Percentiles rank a stretch among this genome's conserved stretches.
These are phyloP conservation scores for Falcunculus frontatus DNA, from an alignment of 2,113 vertebrate genomes.

Conservation along the genomic window DNA sequence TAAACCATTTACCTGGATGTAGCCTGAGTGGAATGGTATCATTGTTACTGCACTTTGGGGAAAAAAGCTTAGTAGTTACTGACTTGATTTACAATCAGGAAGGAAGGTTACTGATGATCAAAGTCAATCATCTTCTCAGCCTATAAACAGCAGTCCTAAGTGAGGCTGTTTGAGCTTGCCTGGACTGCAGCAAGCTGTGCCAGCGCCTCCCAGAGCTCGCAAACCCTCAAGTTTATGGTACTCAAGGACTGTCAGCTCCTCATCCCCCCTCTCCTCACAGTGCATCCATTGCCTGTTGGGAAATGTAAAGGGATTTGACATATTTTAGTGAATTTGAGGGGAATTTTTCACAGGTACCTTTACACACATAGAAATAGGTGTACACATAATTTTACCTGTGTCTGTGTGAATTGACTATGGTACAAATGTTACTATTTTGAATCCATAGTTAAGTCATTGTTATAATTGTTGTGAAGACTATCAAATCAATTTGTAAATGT, in stretches of 20 bases:
- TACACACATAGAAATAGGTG: not conserved
- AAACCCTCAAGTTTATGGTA: not conserved
- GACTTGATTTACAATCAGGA: not conserved
- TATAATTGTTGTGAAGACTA: not conserved
- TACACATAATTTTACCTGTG: not conserved
- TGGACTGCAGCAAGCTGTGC: rapidly evolving
- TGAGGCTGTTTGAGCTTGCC: not conserved
- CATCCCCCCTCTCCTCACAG: not conserved
- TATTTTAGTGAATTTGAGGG: not conserved
- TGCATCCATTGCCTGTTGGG: not conserved
- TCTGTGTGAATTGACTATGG: not conserved
- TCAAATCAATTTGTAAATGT: not conserved
- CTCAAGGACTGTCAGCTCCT: not conserved
- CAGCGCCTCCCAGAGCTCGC: rapidly evolving
- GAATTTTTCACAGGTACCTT: not conserved
- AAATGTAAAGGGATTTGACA: not conserved
- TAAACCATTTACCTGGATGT: not conserved
- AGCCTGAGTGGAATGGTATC: not conserved
- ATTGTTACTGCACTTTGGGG: not conserved
- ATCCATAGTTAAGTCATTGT: not conserved
- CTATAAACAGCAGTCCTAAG: not conserved
- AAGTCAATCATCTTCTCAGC: not conserved
- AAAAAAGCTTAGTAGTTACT: not conserved
- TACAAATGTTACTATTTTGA: not conserved
- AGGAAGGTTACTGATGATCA: not conserved